phyloP scores from a whole-genome alignment of 2,888 invertebrate genomes.

The Phyllotreta cruciferae region DNA sequence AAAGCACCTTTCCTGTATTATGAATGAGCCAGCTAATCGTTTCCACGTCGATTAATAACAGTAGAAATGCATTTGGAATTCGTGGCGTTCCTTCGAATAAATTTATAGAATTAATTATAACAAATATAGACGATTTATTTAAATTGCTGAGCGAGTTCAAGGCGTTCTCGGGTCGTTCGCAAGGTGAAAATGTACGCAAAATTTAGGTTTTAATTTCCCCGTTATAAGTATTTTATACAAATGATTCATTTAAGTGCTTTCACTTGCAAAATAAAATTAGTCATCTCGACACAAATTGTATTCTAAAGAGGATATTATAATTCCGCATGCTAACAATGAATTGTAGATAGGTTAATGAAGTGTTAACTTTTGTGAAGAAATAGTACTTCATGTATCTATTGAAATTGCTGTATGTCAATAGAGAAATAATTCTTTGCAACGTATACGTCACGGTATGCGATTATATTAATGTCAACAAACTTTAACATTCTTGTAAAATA shows the following conservation, averaged over 20 bases:
- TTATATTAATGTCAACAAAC: too few species aligned
- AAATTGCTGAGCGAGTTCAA: constrained; percentile 7
- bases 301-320: not conserved
- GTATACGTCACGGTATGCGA: too few species aligned
- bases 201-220: constrained; percentile 4
- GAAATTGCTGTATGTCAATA: not conserved
- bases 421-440: too few species aligned
- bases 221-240: constrained; percentile 7
- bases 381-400: not conserved
- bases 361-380: not conserved
- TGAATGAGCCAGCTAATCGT: too few species aligned
- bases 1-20: too few species aligned
- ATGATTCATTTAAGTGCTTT: constrained; percentile 13
- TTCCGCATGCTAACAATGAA: not conserved
- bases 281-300: constrained; percentile 1
- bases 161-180: constrained; percentile 21
- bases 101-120: not conserved
- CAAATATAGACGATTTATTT: constrained; percentile 1
- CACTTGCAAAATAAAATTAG: constrained; percentile 7
- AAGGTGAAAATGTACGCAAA: constrained; percentile 3
- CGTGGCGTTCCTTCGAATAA: too few species aligned
- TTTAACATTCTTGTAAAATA: too few species aligned
- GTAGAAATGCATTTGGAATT: too few species aligned
- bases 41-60: too few species aligned
- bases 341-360: not conserved